These are phyloP conservation scores for Myrmecophaga tridactyla DNA, from an alignment of 2,113 vertebrate genomes.

Conservation along the genomic window DNA sequence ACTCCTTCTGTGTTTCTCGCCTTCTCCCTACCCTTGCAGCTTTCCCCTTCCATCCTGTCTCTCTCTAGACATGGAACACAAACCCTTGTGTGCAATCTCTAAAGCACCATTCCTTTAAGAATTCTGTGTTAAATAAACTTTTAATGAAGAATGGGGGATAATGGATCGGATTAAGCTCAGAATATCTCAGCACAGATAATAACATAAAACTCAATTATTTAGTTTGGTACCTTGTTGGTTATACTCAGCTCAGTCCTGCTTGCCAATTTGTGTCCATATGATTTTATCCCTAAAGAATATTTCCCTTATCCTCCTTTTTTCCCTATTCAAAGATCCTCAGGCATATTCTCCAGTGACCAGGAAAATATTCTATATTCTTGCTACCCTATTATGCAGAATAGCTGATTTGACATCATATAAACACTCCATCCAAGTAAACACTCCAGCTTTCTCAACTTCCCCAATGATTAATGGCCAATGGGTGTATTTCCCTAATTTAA, in stretches of 20 bases:
- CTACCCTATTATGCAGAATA: background rate
- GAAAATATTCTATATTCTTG: background rate
- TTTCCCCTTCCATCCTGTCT: background rate
- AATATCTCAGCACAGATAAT: background rate
- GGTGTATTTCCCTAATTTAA: background rate
- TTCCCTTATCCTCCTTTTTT: background rate
- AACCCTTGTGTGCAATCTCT: background rate
- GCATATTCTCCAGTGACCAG: background rate
- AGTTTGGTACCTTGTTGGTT: background rate
- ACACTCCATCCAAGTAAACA: background rate
- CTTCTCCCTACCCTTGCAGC: background rate
- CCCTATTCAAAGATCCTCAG: background rate
- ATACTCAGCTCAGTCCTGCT: background rate
- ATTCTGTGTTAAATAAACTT: background rate
- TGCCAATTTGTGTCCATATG: background rate
- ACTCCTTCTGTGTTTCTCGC: background rate
- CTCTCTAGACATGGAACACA: background rate
- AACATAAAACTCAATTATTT: background rate
- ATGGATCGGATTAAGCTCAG: background rate
- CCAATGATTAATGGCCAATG: background rate
- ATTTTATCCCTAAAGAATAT: background rate
- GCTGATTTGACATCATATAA: background rate
- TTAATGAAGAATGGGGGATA: background rate
- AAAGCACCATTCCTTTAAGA: background rate
- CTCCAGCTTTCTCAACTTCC: background rate